These are phyloP conservation scores for Micronycteris hirsuta DNA, from an alignment of 2,113 vertebrate species.

Conservation along the genomic window DNA sequence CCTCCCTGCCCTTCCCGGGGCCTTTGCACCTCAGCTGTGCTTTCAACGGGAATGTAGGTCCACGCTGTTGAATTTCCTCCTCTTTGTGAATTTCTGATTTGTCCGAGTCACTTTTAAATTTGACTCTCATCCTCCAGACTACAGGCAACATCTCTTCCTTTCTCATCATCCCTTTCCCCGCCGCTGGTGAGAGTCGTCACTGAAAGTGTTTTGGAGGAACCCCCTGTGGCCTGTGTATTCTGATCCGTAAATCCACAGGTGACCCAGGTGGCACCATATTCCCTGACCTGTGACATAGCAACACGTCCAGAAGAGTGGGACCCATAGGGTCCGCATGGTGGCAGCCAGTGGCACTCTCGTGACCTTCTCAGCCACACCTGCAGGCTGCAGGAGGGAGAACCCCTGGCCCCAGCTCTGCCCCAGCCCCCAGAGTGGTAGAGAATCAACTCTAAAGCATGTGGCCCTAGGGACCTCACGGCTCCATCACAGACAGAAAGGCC, in stretches of 20 bases:
- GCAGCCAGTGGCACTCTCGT: background rate
- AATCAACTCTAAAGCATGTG: background rate
- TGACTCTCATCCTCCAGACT: background rate
- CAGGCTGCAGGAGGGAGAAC: background rate
- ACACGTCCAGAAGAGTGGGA: background rate
- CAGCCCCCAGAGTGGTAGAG: no score
- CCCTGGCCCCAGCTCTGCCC: no score
- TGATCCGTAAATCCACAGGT: background rate
- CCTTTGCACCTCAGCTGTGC: background rate
- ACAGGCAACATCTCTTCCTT: background rate
- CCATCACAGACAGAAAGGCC: background rate
- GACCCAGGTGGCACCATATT: background rate
- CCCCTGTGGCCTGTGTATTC: background rate
- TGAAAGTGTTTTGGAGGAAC: background rate
- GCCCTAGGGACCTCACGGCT: background rate
- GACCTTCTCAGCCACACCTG: background rate
- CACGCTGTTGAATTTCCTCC: background rate
- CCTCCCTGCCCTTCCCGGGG: background rate
- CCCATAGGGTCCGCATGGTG: background rate
- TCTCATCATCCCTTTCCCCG: background rate
- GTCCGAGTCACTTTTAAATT: background rate
- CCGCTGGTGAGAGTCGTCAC: background rate
- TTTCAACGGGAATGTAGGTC: background rate
- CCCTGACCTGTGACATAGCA: background rate
- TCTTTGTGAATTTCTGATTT: background rate